These are phyloP conservation scores for Cromileptes altivelis DNA, from an alignment of 2,113 vertebrate species.

Conservation along the genomic window DNA sequence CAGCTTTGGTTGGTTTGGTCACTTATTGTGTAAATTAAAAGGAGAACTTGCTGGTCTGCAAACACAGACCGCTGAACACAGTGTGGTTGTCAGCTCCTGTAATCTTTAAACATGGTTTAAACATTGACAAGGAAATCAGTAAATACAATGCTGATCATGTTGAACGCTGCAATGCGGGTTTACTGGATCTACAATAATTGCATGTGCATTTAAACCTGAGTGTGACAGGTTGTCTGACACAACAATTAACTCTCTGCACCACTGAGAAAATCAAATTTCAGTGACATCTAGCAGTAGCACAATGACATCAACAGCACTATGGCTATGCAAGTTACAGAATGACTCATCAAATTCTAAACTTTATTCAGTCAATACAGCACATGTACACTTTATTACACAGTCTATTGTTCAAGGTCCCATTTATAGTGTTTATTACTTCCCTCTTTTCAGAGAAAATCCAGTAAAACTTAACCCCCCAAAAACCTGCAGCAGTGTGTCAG, in stretches of 20 bases:
- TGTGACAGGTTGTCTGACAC: neutral
- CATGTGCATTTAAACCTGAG: neutral
- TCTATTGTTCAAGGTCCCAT: too few relatives aligned
- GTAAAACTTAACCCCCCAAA: neutral
- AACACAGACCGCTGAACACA: neutral
- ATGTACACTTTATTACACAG: too few relatives aligned
- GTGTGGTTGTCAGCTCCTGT: neutral
- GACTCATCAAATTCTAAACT: too few relatives aligned
- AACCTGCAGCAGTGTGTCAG: neutral
- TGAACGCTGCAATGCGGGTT: neutral
- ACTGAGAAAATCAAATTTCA: too few relatives aligned
- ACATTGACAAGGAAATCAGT: neutral
- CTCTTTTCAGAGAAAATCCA: too few relatives aligned
- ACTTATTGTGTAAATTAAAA: constrained; percentile 1
- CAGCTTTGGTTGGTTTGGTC: neutral
- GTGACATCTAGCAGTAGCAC: too few relatives aligned
- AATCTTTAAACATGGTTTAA: neutral
- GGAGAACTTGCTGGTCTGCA: neutral
- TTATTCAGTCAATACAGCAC: too few relatives aligned
- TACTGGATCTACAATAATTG: neutral
- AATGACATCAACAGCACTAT: too few relatives aligned
- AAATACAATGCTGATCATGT: neutral
- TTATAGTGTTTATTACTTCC: too few relatives aligned
- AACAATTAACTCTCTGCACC: neutral
- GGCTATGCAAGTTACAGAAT: too few relatives aligned